Base-by-base conservation (phyloP, 2,797 vertebrate species). In the Melopsittacus undulatus region DNA sequence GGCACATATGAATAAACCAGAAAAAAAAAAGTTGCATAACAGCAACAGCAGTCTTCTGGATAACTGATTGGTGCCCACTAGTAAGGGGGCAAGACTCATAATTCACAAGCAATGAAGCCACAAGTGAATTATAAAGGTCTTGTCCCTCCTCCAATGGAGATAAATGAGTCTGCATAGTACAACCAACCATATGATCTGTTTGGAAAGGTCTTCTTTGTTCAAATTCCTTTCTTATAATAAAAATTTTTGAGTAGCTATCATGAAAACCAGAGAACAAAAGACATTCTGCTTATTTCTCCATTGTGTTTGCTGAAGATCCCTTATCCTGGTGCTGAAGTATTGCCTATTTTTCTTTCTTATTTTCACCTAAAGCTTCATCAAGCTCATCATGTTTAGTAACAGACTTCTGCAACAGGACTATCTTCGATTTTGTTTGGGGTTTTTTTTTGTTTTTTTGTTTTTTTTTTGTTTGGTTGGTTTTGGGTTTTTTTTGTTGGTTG, bases 91-190 rank as follows among this genome's bases (percentile, higher is more conserved):
- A 59, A 95, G 48, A 17, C 38, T 75, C 63, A 83, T 92, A 94
- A 95, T 84, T 97, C 94, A 95, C 81, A 79, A 79, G 63, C 92
- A 92, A 68, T 90, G 90, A 84, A 95, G 83, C 67, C 92, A 89
- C 90, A 93, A 94, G 74, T 82, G 86, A 95, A 93, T 95, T 95
- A 95, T 70, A 95, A 94, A 93, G 88, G 88, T 79, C 77, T 94
- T 48, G 9, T 89, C 90, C n/a, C 73, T 82, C 54, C 63, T 94
- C 45, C 77, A 82, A 54, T 77, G 48, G 88, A 96, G 95, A 96
- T 63, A 94, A 94, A 96, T 93, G 63, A 94, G 56, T 61, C 59
- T 2, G 0, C 54, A 74, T 90, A 87, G 52, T 64, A 73, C 12
- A 78, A 93, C 88, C 46, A 92, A 51, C 68, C 63, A 61, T 42